These are phyloP conservation scores for Eulimnadia texana DNA, from an alignment of 1,140 invertebrate genomes.

Conservation along the genomic window DNA sequence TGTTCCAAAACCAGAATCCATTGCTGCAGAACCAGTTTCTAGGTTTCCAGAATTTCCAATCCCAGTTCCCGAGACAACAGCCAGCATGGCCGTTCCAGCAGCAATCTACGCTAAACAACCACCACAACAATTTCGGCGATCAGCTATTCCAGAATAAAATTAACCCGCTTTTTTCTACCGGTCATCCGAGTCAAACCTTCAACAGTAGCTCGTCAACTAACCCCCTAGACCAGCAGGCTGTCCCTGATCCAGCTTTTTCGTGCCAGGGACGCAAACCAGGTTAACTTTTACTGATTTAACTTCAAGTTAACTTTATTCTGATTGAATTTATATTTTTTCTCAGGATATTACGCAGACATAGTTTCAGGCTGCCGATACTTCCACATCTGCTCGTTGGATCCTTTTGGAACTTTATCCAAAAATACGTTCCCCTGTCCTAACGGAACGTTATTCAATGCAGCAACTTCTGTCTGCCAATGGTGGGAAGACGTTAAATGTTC, in stretches of 20 bases:
- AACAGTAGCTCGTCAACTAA: too few species aligned
- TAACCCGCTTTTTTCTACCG: too few species aligned
- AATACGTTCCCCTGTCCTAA: conserved; percentile 25
- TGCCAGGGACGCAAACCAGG: too few species aligned
- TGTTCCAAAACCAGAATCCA: not conserved
- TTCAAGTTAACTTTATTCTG: too few species aligned
- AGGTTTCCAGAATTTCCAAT: not conserved
- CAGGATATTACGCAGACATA: conserved; percentile 27
- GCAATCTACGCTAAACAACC: too few species aligned
- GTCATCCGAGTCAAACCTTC: too few species aligned
- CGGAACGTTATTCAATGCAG: conserved; percentile 25
- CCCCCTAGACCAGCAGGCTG: too few species aligned
- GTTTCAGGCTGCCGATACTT: conserved; percentile 25
- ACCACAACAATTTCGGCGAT: not conserved
- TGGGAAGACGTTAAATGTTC: conserved; percentile 1
- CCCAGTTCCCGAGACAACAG: not conserved
- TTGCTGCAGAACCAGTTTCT: not conserved
- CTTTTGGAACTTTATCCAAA: conserved; percentile 1
- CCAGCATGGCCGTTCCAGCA: too few species aligned
- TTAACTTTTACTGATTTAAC: too few species aligned
- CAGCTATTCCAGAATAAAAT: not conserved
- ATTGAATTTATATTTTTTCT: too few species aligned
- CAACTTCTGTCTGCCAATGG: conserved; percentile 21
- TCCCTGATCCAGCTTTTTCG: too few species aligned
- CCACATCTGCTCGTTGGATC: conserved; percentile 22